Evolutionary conservation across 2,797 vertebrate species (phyloP).

Genomic region (Acipenser oxyrinchus): DNA sequence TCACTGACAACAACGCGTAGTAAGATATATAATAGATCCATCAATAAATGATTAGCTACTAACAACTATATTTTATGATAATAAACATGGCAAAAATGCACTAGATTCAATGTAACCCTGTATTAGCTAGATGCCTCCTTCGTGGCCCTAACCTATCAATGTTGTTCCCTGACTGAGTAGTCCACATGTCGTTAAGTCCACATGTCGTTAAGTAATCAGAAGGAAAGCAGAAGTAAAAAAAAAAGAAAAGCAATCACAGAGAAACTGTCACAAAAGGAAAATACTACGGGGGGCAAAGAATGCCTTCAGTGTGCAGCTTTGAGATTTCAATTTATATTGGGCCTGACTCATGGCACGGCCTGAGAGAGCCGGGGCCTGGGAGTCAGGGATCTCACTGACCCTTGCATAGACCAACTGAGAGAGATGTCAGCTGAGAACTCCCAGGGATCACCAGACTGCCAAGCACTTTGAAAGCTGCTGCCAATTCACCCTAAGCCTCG

Average conservation of each 20-base stretch:
- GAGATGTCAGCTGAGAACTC: constrained; percentile 73
- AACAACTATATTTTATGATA: constrained; percentile 54
- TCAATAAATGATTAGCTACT: constrained; percentile 53
- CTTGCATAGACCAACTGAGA: constrained; percentile 60
- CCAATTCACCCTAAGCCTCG: constrained; percentile 89
- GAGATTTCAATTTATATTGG: constrained; percentile 82
- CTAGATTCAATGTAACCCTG: constrained; percentile 67
- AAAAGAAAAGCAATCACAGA: constrained; percentile 27
- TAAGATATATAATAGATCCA: constrained; percentile 69
- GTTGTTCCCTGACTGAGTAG: constrained; percentile 54
- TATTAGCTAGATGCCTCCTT: constrained; percentile 53
- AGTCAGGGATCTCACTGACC: constrained; percentile 72
- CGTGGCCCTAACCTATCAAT: constrained; percentile 58
- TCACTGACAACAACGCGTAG: too few species aligned
- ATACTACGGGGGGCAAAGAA: constrained; percentile 60
- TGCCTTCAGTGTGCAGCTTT: constrained; percentile 72
- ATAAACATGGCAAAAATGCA: constrained; percentile 50
- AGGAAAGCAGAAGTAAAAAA: constrained; percentile 22
- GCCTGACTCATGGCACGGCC: constrained; percentile 74
- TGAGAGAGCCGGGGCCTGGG: constrained; percentile 63
- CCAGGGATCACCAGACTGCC: constrained; percentile 77
- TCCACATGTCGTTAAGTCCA: constrained; percentile 52
- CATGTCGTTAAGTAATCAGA: constrained; percentile 66
- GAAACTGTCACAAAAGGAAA: constrained; percentile 40
- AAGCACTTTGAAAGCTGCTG: constrained; percentile 78